A percentile compares a stretch with the other conserved stretches of the same genome.
Evolutionary conservation across 2,888 invertebrate species (phyloP).

Genomic region (Dryobota labecula): DNA sequence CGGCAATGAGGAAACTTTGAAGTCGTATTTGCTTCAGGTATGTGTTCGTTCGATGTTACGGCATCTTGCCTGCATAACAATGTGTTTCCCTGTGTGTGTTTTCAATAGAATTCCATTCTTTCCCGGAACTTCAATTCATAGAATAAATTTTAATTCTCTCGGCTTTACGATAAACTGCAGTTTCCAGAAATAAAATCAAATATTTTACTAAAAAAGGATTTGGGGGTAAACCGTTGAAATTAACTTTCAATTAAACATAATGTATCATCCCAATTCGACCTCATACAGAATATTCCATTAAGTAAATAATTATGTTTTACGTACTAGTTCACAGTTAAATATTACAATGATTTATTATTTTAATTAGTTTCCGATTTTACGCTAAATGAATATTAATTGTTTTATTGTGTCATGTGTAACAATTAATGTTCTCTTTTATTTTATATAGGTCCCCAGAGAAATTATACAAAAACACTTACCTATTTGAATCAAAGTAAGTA

Average conservation of each 20-base stretch:
- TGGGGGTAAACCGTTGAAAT: not conserved
- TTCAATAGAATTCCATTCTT: constrained; percentile 50
- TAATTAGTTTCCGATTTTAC: constrained; percentile 14
- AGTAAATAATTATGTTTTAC: constrained; percentile 23
- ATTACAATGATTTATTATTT: constrained; percentile 38
- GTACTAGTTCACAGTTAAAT: constrained; percentile 14
- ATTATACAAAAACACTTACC: not conserved
- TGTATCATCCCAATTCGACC: not conserved
- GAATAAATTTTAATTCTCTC: constrained; percentile 11
- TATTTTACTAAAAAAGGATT: not conserved
- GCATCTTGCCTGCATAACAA: constrained; percentile 49
- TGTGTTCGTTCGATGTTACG: constrained; percentile 44
- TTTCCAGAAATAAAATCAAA: not conserved
- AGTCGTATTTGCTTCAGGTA: constrained; percentile 47
- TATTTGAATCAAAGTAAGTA: not conserved
- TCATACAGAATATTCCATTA: not conserved
- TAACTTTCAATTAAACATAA: constrained; percentile 11
- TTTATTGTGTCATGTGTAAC: constrained; percentile 6
- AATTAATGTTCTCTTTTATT: not conserved
- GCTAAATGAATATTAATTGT: constrained; percentile 10
- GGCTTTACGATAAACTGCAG: not conserved
- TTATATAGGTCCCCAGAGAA: not conserved
- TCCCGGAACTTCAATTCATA: constrained; percentile 15
- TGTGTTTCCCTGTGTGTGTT: constrained; percentile 43
- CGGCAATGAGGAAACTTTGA: constrained; percentile 55